Base-by-base conservation (phyloP, 1,140 invertebrate species). In the Maniola jurtina region DNA sequence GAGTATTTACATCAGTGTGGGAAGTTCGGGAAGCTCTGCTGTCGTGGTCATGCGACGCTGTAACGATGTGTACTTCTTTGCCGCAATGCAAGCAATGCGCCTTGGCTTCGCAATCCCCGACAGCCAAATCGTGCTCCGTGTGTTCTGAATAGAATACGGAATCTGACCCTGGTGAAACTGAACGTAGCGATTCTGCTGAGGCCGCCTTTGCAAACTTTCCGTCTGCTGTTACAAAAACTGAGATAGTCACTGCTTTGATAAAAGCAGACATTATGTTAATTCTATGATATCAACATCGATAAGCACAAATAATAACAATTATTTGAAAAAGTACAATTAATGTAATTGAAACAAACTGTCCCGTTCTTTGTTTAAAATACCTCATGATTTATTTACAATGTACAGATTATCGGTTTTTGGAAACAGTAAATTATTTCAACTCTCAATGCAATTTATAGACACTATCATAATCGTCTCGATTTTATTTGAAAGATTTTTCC, bases 71-170 rank as follows among this genome's bases (percentile, higher is more conserved):
- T 33, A 95, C 94, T 84, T 96, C 95, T 88, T 95, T 95, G 42
- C 95, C 96, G 75, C 96, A 96, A 80, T 96, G 95, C 58, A 95
- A 92, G 78, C 96, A 96, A 81, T 96, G 94, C 2, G 92, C 91
- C 66, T 86, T 89, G 9, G 88, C 86, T 70, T 89, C 86, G 34
- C 83, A 81, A 34, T 86, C 83, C 25, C 75, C 83, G 9, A 75
- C 81, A 9, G 79, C 74, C 25, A 82, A 54, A 64, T 77, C 87
- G 66, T 78, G 81, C 75, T 93, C 94, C 69, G 92, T 94, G 72
- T 92, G 94, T 92, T 96, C 96, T 79, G 95, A 96, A 84, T 97
- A 96, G 85, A 97, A 97, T 16, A 97, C 96, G 63, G 95, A 96
- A 84, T 97, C 96, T 72, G 96, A 97, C 11, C 96, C 96, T 11